Evolutionary conservation across 2,113 vertebrate species (phyloP).

Genomic region (Apaloderma vittatum): DNA sequence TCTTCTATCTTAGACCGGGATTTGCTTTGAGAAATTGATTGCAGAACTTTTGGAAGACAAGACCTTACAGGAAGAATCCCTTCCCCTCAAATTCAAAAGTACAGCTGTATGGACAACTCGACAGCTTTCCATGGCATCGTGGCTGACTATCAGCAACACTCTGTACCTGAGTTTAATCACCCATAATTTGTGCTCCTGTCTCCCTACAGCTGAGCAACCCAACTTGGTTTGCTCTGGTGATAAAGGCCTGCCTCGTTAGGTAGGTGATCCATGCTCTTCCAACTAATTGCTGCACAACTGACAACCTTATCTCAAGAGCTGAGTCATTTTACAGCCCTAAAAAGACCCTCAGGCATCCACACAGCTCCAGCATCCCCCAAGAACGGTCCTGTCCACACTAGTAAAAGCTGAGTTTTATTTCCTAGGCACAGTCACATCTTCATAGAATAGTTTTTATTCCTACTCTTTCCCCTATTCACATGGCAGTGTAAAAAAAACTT

Average conservation of each 20-base stretch:
- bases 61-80: neutral
- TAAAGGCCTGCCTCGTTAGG: fast-evolving
- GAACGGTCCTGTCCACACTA: neutral
- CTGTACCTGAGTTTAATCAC: neutral
- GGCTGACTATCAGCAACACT: neutral
- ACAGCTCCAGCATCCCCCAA: neutral
- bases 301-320: neutral
- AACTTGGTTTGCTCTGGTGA: neutral
- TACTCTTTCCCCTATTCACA: neutral
- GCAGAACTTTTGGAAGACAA: neutral
- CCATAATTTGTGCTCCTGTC: neutral
- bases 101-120: fast-evolving
- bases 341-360: neutral
- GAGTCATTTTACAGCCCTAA: fast-evolving
- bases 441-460: no score
- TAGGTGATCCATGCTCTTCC: neutral
- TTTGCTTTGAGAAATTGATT: neutral
- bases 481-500: neutral
- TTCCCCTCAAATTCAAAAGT: neutral
- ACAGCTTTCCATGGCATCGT: neutral
- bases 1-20: neutral
- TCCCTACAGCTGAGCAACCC: neutral
- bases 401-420: neutral
- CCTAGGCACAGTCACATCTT: neutral
- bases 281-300: neutral